Conservation (phyloP, 2,888 invertebrate species). For the Drosophila robusta region DNA sequence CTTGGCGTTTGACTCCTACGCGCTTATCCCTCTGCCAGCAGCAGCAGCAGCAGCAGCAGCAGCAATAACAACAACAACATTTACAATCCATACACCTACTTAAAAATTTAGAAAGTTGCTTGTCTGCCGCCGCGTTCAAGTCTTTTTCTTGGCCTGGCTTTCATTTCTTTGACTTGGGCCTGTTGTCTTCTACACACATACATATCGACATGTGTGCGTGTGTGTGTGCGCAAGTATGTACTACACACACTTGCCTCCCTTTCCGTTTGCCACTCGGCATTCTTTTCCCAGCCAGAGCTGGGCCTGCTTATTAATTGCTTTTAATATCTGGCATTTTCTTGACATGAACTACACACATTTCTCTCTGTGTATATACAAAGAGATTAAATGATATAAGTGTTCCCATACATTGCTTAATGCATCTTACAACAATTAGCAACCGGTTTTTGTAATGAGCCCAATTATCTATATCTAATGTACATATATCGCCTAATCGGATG, state of each 20-base stretch:
- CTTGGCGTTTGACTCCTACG: slow-evolving; percentile 43
- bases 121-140: slow-evolving; percentile 51
- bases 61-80: slow-evolving; percentile 11
- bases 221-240: slow-evolving; percentile 20
- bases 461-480: slow-evolving; percentile 26
- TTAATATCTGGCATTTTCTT: slow-evolving; percentile 41
- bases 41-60: not conserved
- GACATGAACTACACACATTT: slow-evolving; percentile 12
- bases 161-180: slow-evolving; percentile 55
- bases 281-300: slow-evolving; percentile 50
- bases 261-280: slow-evolving; percentile 45
- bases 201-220: not conserved
- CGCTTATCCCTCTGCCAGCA: slow-evolving; percentile 61
- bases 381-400: not conserved
- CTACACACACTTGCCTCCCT: slow-evolving; percentile 32
- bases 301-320: slow-evolving; percentile 52
- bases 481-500: slow-evolving; percentile 32
- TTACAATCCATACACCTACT: slow-evolving; percentile 73
- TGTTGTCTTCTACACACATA: slow-evolving; percentile 35
- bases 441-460: slow-evolving; percentile 60
- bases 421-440: slow-evolving; percentile 58
- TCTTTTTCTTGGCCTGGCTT: slow-evolving; percentile 60
- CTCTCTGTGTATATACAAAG: slow-evolving; percentile 3
- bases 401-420: slow-evolving; percentile 15
- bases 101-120: slow-evolving; percentile 82